phyloP scores from a whole-genome alignment of 2,888 invertebrate genomes.

The Scelioninae gen. 1 region DNA sequence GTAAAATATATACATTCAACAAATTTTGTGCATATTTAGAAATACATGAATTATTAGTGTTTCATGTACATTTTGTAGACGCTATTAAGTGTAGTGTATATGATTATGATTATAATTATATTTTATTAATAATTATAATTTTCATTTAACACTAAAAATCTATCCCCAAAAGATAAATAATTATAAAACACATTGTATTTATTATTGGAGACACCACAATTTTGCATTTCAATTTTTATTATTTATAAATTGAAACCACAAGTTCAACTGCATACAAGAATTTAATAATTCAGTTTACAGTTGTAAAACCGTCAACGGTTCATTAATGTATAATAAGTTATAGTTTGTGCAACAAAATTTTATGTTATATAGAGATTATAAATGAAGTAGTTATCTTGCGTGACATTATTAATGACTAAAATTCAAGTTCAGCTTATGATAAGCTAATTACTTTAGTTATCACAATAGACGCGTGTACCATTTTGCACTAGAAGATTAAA shows the following conservation, averaged over 20 bases:
- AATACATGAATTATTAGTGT: too few relatives aligned
- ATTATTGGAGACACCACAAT: too few relatives aligned
- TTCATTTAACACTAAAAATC: too few relatives aligned
- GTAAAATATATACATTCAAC: too few relatives aligned
- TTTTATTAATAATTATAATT: too few relatives aligned
- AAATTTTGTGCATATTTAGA: too few relatives aligned
- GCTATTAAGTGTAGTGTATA: too few relatives aligned
- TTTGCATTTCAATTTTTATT: too few relatives aligned
- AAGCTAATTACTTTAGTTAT: constrained; percentile 59
- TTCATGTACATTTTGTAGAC: too few relatives aligned
- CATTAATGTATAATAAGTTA: constrained; percentile 43
- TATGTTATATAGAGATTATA: constrained; percentile 49
- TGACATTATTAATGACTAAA: constrained; percentile 57
- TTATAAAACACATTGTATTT: too few relatives aligned
- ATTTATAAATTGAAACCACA: not conserved
- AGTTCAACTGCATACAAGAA: not conserved
- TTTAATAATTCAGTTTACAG: constrained; percentile 26
- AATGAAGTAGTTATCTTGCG: constrained; percentile 57
- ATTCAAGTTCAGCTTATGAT: constrained; percentile 47
- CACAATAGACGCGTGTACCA: constrained; percentile 20
- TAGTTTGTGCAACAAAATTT: constrained; percentile 48
- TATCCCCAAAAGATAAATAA: too few relatives aligned
- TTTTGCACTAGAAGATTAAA: constrained; percentile 15
- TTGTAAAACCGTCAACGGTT: constrained; percentile 30
- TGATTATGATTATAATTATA: too few relatives aligned